Evolutionary conservation across 2,113 vertebrate species (phyloP).

Genomic region (Chionomys nivalis): DNA sequence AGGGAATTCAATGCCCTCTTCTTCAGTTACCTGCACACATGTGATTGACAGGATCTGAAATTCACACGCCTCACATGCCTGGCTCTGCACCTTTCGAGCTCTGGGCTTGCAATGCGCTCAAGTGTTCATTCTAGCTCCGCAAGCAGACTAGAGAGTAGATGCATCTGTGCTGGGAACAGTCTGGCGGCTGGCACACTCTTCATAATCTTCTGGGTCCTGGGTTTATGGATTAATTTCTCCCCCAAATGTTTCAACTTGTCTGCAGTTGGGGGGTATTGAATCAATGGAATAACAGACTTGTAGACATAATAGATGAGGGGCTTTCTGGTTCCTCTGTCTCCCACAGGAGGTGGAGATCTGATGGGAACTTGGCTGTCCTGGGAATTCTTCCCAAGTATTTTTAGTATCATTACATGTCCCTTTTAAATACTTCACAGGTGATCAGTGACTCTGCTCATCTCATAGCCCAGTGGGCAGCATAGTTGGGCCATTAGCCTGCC

Average conservation of each 20-base stretch:
- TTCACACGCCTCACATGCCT: fast-evolving
- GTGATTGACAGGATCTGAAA: background rate
- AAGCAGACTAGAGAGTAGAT: background rate
- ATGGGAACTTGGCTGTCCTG: background rate
- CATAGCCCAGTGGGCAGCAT: background rate
- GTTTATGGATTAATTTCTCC: slow-evolving; percentile 42
- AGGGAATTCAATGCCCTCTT: background rate
- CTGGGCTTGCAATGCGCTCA: fast-evolving
- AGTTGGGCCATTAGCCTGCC: slow-evolving; percentile 31
- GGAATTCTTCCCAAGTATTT: slow-evolving; percentile 52
- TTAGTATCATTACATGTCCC: slow-evolving; percentile 25
- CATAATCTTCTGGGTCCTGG: background rate
- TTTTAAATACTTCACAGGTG: background rate
- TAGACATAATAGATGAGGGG: background rate
- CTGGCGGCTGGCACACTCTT: background rate
- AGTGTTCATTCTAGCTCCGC: background rate
- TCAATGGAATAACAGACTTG: background rate
- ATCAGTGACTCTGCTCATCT: background rate
- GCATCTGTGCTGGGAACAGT: background rate
- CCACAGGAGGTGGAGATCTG: background rate
- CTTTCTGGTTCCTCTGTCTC: background rate
- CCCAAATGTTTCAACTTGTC: background rate
- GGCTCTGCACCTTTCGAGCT: background rate
- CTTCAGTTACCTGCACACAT: no score
- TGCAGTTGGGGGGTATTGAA: background rate